Conservation (phyloP, 1,140 invertebrate species). For the Leguminivora glycinivorella region DNA sequence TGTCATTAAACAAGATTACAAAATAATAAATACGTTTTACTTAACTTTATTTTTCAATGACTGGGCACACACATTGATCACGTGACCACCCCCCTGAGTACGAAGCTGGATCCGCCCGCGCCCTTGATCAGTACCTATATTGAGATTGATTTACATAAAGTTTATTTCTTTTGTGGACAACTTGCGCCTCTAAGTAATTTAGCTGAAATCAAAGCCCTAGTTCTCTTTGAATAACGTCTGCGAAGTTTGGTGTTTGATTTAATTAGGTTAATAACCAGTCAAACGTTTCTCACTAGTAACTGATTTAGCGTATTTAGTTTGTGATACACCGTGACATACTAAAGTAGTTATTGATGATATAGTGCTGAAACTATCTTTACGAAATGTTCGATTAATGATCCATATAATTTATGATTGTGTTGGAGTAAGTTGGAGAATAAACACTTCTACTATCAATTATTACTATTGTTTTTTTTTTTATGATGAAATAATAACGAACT, state of each 20-base stretch:
- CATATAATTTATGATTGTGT: not conserved
- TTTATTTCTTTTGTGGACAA: not conserved
- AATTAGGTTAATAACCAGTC: not conserved
- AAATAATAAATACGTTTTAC: no score
- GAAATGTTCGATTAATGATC: not conserved
- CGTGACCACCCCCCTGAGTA: no score
- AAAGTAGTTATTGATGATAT: not conserved
- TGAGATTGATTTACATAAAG: not conserved
- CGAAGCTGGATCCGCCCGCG: no score
- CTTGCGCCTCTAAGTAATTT: not conserved
- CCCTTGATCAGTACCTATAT: no score
- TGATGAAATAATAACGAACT: no score
- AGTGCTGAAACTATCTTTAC: not conserved
- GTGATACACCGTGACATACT: not conserved
- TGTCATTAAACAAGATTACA: not conserved
- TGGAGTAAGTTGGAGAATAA: not conserved
- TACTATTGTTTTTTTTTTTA: no score
- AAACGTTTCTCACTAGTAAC: not conserved
- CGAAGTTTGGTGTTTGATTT: not conserved
- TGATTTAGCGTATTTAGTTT: not conserved
- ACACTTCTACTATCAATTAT: not conserved
- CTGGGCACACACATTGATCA: no score
- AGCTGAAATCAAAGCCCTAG: not conserved
- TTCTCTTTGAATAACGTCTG: not conserved
- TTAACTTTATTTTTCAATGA: no score